Evolutionary conservation across 2,113 vertebrate species (phyloP).

Genomic region (Toxotes chatareus): DNA sequence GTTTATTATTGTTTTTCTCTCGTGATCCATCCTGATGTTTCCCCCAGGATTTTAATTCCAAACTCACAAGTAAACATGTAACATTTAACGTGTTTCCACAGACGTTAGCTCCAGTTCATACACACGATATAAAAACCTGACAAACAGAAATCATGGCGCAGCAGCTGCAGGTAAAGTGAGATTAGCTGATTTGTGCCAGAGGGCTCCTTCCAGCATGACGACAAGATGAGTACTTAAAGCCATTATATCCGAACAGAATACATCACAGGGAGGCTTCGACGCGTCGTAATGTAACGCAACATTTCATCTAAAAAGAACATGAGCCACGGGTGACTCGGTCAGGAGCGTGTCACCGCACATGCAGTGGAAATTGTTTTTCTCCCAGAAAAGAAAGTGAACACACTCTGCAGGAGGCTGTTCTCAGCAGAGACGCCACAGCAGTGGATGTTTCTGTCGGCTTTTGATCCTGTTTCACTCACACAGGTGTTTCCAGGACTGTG

Average conservation of each 20-base stretch:
- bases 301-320: constrained; percentile 21
- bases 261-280: neutral
- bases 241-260: constrained; percentile 10
- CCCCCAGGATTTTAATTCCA: constrained; percentile 5
- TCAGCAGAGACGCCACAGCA: too few relatives aligned
- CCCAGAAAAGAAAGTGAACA: neutral
- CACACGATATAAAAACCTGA: neutral
- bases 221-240: constrained; percentile 3
- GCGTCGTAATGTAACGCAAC: neutral
- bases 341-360: neutral
- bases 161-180: constrained; percentile 8
- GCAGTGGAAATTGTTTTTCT: neutral
- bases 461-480: too few relatives aligned
- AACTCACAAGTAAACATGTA: constrained; percentile 21
- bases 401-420: too few relatives aligned
- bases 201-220: too few relatives aligned
- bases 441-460: too few relatives aligned
- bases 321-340: neutral
- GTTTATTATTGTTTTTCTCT: neutral
- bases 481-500: too few relatives aligned
- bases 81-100: constrained; percentile 2
- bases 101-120: neutral
- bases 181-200: neutral
- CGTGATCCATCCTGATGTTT: neutral
- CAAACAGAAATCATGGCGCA: neutral